A percentile compares a stretch with the other conserved stretches of the same genome.
phyloP scores from a whole-genome alignment of 2,797 vertebrate genomes.

The Sebastes oblongus region DNA sequence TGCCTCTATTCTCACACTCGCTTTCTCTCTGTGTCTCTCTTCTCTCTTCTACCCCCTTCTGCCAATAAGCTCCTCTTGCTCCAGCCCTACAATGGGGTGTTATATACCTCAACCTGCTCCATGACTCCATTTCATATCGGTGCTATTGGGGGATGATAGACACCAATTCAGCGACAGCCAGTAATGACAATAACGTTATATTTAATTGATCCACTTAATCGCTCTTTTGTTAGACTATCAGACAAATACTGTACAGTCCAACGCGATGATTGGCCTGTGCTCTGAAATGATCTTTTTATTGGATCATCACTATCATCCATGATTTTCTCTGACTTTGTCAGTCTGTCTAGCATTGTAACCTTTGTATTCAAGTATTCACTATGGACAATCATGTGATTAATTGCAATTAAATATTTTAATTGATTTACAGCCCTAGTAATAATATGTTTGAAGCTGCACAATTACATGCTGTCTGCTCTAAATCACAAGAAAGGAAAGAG shows the following conservation, averaged over 20 bases:
- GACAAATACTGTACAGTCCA: constrained; percentile 17
- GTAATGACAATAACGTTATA: constrained; percentile 21
- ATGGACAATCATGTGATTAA: too few species aligned
- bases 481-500: neutral
- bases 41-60: constrained; percentile 43
- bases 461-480: neutral
- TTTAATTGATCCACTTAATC: constrained; percentile 39
- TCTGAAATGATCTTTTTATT: constrained; percentile 5
- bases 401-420: too few species aligned
- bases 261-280: neutral
- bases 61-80: constrained; percentile 54
- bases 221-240: constrained; percentile 24
- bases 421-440: too few species aligned
- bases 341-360: neutral
- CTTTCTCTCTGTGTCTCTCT: constrained; percentile 43
- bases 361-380: neutral
- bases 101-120: constrained; percentile 18
- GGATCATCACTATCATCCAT: constrained; percentile 3
- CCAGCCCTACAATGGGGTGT: constrained; percentile 15
- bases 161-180: constrained; percentile 29
- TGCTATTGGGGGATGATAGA: constrained; percentile 26
- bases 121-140: constrained; percentile 39
- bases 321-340: constrained; percentile 2
- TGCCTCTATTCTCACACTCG: constrained; percentile 58
- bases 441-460: neutral